Evolutionary conservation across 2,888 invertebrate species (phyloP).

Genomic region (Eupithecia subfuscata): DNA sequence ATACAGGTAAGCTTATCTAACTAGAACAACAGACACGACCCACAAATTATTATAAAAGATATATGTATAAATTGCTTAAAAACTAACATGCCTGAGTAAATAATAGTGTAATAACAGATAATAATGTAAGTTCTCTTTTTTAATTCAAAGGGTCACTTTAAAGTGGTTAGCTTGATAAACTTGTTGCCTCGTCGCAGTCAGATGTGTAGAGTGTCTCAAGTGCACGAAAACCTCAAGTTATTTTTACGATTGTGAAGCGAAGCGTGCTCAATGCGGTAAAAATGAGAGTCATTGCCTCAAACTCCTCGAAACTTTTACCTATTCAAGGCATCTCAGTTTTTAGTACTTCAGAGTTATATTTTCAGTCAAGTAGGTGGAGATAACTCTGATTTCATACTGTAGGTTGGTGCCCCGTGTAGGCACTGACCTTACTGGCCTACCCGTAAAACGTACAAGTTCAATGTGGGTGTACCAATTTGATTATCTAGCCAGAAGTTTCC

Average conservation of each 20-base stretch:
- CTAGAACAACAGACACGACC: too few relatives aligned
- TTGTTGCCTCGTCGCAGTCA: background rate
- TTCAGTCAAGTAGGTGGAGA: background rate
- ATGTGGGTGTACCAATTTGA: background rate
- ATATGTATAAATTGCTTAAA: too few relatives aligned
- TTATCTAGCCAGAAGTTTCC: background rate
- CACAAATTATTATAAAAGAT: too few relatives aligned
- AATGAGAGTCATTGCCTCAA: slow-evolving; percentile 33
- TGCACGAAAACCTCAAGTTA: background rate
- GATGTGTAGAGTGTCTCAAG: slow-evolving; percentile 3
- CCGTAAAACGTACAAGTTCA: background rate
- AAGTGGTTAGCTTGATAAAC: background rate
- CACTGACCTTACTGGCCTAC: background rate
- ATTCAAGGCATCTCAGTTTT: background rate
- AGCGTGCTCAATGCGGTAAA: slow-evolving; percentile 2
- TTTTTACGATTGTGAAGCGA: background rate
- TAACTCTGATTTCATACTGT: background rate
- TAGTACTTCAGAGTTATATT: background rate
- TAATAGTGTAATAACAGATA: too few relatives aligned
- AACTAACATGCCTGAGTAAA: too few relatives aligned
- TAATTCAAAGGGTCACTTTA: background rate
- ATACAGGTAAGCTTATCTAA: too few relatives aligned
- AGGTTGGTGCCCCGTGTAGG: background rate
- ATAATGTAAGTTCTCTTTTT: background rate
- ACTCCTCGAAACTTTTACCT: slow-evolving; percentile 41